Evolutionary conservation across 2,888 invertebrate species (phyloP).

Genomic region (Allophyes oxyacanthae): DNA sequence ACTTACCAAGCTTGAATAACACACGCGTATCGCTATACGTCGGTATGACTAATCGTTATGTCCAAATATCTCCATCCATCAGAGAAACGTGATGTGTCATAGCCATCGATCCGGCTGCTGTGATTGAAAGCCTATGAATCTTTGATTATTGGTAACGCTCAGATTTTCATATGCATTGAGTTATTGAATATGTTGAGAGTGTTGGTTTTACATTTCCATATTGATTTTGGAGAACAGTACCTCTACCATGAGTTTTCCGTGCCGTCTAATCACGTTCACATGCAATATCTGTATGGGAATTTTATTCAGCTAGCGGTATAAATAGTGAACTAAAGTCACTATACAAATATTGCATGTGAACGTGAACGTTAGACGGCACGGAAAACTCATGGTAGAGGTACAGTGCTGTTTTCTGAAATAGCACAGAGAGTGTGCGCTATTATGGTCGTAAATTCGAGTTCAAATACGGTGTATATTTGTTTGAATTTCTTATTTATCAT

Average conservation of each 20-base stretch:
- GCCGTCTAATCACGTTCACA: no score
- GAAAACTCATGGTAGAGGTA: no score
- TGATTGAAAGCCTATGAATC: conserved; percentile 71
- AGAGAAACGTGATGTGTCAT: conserved; percentile 76
- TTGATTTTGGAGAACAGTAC: conserved; percentile 14
- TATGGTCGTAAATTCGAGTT: neutral
- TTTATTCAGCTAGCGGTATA: no score
- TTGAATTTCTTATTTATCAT: neutral
- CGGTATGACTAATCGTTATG: conserved; percentile 75
- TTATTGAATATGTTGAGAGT: conserved; percentile 33
- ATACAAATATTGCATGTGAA: no score
- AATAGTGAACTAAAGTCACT: no score
- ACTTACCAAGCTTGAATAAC: conserved; percentile 63
- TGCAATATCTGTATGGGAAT: no score
- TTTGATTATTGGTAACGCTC: conserved; percentile 61
- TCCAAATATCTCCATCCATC: conserved; percentile 76
- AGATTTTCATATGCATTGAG: conserved; percentile 15
- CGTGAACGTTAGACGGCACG: no score
- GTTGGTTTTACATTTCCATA: conserved; percentile 29
- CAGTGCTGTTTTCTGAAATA: neutral
- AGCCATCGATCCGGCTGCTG: conserved; percentile 57
- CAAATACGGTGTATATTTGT: no score
- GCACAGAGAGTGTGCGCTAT: no score
- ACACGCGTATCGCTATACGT: conserved; percentile 59
- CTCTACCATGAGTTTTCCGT: no score